Conservation (phyloP, 2,888 invertebrate species). For the Agrilus mali region DNA sequence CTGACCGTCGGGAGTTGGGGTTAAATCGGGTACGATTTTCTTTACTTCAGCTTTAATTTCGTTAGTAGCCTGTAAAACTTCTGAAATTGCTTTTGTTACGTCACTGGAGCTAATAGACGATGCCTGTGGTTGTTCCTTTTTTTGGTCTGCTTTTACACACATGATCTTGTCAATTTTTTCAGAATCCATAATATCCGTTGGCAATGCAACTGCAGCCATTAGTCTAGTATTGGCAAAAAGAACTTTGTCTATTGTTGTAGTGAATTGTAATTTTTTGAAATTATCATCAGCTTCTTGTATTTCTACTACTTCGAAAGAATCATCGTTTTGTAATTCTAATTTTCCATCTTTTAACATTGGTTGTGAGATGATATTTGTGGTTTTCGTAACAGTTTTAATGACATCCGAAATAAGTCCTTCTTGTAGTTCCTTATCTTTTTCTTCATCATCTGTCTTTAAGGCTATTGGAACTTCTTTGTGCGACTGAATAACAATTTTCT, state of each 20-base stretch:
- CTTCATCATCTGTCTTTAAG: no score
- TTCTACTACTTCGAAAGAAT: no score
- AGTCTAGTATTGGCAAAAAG: conserved; percentile 23
- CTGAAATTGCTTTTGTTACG: conserved; percentile 33
- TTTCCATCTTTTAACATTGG: no score
- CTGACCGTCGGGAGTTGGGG: conserved; percentile 38
- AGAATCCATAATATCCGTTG: conserved; percentile 13
- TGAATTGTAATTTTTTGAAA: no score
- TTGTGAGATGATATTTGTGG: no score
- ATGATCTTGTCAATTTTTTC: conserved; percentile 12
- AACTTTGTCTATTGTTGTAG: conserved; percentile 14
- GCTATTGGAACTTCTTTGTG: conserved; percentile 14
- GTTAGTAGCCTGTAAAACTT: conserved; percentile 36
- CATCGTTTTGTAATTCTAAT: no score
- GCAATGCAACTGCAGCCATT: conserved; percentile 24
- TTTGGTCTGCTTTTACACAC: conserved; percentile 6
- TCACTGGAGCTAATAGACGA: conserved; percentile 16
- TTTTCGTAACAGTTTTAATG: no score
- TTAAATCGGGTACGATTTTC: conserved; percentile 38
- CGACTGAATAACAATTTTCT: conserved; percentile 18
- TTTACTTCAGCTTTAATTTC: conserved; percentile 38
- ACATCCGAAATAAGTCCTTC: no score
- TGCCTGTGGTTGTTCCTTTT: conserved; percentile 9
- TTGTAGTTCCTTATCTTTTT: neutral
- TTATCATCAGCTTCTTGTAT: no score